phyloP scores from a whole-genome alignment of 64 coral and sea anemone genomes.

The Dendronephthya gigantea region DNA sequence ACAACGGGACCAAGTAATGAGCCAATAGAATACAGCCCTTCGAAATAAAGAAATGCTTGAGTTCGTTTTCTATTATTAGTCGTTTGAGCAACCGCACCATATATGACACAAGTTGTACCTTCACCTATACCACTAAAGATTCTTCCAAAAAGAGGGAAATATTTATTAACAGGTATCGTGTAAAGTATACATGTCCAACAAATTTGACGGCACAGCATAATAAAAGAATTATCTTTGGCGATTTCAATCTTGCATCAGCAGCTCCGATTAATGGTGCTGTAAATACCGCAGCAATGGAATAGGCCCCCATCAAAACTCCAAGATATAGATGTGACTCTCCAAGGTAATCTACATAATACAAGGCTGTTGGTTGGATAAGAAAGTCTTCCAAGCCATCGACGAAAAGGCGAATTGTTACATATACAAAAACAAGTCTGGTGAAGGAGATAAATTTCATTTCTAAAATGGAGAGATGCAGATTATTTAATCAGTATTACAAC shows the following conservation, averaged over 20 bases:
- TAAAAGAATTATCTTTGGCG: not conserved
- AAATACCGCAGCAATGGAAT: not conserved
- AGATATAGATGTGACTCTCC: too few relatives aligned
- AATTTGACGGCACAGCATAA: not conserved
- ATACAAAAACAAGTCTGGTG: too few relatives aligned
- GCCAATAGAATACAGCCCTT: not conserved
- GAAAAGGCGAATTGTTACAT: too few relatives aligned
- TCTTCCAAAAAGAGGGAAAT: not conserved
- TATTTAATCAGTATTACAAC: too few relatives aligned
- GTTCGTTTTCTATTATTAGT: not conserved
- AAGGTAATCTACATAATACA: too few relatives aligned
- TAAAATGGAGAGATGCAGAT: too few relatives aligned
- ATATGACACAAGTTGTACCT: not conserved
- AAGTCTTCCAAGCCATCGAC: too few relatives aligned
- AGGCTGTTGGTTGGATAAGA: too few relatives aligned
- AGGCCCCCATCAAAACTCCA: not conserved
- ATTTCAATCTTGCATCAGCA: not conserved
- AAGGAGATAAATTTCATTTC: too few relatives aligned
- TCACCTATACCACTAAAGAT: not conserved
- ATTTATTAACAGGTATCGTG: not conserved
- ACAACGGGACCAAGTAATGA: not conserved
- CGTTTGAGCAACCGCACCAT: not conserved
- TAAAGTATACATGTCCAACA: not conserved
- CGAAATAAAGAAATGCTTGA: not conserved
- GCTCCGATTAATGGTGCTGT: not conserved